A percentile compares a stretch with the other conserved stretches of the same genome.
phyloP scores from a whole-genome alignment of 1,140 invertebrate species.

The Atta texana region DNA sequence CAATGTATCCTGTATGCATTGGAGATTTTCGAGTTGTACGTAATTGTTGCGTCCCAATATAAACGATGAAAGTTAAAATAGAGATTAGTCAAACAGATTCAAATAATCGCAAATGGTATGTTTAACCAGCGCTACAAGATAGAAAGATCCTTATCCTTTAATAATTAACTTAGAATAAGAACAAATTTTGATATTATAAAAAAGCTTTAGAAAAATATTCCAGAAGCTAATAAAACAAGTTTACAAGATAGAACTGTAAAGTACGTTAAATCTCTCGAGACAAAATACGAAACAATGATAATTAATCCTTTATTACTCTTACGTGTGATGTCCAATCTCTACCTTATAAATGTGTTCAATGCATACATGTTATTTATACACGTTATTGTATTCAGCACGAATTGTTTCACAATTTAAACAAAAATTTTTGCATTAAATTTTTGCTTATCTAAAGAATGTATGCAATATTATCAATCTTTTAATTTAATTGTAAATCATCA shows the following conservation, averaged over 20 bases:
- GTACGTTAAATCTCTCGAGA: not conserved
- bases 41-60: constrained; percentile 26
- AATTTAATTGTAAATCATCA: too few species aligned
- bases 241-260: not conserved
- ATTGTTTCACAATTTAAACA: too few species aligned
- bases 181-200: not conserved
- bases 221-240: not conserved
- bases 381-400: too few species aligned
- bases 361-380: too few species aligned
- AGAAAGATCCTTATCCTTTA: not conserved
- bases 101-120: not conserved
- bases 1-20: constrained; percentile 18
- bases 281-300: not conserved
- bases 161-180: not conserved
- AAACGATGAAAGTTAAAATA: constrained; percentile 2
- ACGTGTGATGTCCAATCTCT: too few species aligned
- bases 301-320: not conserved
- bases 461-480: too few species aligned
- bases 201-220: not conserved
- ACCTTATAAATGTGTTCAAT: too few species aligned
- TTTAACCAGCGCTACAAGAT: not conserved
- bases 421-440: too few species aligned
- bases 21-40: constrained; percentile 21
- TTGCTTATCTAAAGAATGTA: too few species aligned
- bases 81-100: not conserved